phyloP scores from a whole-genome alignment of 2,113 vertebrate species.

The Phainopepla nitens region DNA sequence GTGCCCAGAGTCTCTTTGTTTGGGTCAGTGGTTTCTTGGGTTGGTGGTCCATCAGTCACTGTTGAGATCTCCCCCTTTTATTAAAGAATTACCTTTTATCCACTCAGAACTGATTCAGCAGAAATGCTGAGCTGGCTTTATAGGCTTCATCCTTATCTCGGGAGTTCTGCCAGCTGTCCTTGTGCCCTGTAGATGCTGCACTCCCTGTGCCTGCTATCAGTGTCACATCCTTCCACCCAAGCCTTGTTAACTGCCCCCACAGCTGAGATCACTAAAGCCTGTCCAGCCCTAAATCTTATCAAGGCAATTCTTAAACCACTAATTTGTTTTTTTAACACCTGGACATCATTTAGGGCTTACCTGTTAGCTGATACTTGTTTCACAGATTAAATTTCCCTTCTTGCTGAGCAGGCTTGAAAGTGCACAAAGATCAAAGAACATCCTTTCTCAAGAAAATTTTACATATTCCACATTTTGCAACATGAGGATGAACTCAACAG shows the following conservation, averaged over 20 bases:
- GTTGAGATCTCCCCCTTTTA: neutral
- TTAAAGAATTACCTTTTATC: neutral
- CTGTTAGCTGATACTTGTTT: neutral
- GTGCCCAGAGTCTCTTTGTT: fast-evolving
- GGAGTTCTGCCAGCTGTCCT: neutral
- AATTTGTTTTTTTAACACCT: neutral
- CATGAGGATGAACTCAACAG: neutral
- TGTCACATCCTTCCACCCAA: neutral
- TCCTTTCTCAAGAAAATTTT: neutral
- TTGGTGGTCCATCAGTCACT: neutral
- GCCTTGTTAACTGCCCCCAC: neutral
- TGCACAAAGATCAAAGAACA: neutral
- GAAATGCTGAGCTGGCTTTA: neutral
- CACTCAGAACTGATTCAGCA: neutral
- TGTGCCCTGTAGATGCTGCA: neutral
- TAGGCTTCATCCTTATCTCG: neutral
- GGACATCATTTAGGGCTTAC: neutral
- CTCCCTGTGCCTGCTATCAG: neutral
- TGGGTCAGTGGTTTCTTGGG: neutral
- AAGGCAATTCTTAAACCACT: neutral
- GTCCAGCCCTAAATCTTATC: neutral
- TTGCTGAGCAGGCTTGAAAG: neutral
- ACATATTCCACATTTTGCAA: neutral
- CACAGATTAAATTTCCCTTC: neutral
- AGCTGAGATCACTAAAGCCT: neutral